phyloP scores from a whole-genome alignment of 2,888 invertebrate genomes.

The Oscheius myriophilus region DNA sequence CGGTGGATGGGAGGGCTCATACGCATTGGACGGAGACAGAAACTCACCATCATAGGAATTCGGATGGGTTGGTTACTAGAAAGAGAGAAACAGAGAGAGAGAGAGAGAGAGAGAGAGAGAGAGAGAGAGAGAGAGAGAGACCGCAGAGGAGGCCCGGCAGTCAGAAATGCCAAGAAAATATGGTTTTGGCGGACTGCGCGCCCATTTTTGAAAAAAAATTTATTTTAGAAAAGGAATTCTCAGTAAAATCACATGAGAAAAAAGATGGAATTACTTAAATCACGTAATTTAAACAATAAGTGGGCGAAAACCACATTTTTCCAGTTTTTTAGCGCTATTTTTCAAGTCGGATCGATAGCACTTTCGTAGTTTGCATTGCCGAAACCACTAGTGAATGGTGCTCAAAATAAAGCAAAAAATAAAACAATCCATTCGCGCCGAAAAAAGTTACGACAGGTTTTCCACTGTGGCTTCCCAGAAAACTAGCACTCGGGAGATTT shows the following conservation, averaged over 20 bases:
- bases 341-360: too few species aligned
- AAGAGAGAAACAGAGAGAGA: not conserved
- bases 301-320: too few species aligned
- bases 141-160: not conserved
- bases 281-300: not conserved
- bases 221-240: not conserved
- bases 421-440: too few species aligned
- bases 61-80: constrained; percentile 14
- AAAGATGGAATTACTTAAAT: not conserved
- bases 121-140: not conserved
- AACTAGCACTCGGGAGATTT: too few species aligned
- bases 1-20: constrained; percentile 19
- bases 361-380: too few species aligned
- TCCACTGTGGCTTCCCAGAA: too few species aligned
- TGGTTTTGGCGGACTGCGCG: too few species aligned
- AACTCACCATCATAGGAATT: constrained; percentile 7
- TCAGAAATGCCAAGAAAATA: not conserved
- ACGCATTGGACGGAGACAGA: constrained; percentile 24
- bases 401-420: too few species aligned
- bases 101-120: not conserved
- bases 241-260: not conserved
- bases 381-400: too few species aligned
- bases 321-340: too few species aligned
- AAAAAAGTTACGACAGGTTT: too few species aligned
- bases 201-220: not conserved